phyloP scores from a whole-genome alignment of 2,113 vertebrate species.

The Nycticebus coucang region DNA sequence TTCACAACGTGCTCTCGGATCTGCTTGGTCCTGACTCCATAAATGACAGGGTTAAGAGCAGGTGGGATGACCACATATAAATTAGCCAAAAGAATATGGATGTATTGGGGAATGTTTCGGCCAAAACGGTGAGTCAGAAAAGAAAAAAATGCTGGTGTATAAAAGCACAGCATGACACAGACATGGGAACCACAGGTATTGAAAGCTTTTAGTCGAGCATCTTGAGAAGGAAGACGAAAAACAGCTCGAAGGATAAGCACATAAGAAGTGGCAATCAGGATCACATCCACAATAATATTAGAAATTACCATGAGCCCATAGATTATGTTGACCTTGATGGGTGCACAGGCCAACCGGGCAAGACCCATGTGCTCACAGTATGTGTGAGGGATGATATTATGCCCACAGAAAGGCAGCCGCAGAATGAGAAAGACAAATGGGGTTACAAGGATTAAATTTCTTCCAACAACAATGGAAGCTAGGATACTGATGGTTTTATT shows the following conservation, averaged over 20 bases:
- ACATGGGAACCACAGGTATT: slow-evolving; percentile 57
- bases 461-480: slow-evolving; percentile 49
- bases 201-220: slow-evolving; percentile 56
- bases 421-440: slow-evolving; percentile 70
- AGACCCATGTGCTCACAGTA: slow-evolving; percentile 67
- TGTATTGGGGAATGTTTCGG: slow-evolving; percentile 25
- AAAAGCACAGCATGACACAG: slow-evolving; percentile 64
- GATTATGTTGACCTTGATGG: slow-evolving; percentile 42
- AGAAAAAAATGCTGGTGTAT: slow-evolving; percentile 69
- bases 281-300: slow-evolving; percentile 39
- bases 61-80: slow-evolving; percentile 68
- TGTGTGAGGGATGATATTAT: slow-evolving; percentile 57
- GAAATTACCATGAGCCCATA: slow-evolving; percentile 61
- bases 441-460: slow-evolving; percentile 72
- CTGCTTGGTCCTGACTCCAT: slow-evolving; percentile 67
- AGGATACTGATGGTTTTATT: slow-evolving; percentile 48
- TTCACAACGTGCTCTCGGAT: slow-evolving; percentile 17
- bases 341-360: slow-evolving; percentile 50
- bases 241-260: slow-evolving; percentile 48
- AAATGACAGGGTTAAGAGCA: slow-evolving; percentile 71
- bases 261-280: slow-evolving; percentile 55
- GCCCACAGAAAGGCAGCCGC: slow-evolving; percentile 63
- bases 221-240: slow-evolving; percentile 57
- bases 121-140: slow-evolving; percentile 71
- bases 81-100: slow-evolving; percentile 68